These are phyloP conservation scores for Casuarius casuarius DNA, from an alignment of 2,113 vertebrate species.

Conservation along the genomic window DNA sequence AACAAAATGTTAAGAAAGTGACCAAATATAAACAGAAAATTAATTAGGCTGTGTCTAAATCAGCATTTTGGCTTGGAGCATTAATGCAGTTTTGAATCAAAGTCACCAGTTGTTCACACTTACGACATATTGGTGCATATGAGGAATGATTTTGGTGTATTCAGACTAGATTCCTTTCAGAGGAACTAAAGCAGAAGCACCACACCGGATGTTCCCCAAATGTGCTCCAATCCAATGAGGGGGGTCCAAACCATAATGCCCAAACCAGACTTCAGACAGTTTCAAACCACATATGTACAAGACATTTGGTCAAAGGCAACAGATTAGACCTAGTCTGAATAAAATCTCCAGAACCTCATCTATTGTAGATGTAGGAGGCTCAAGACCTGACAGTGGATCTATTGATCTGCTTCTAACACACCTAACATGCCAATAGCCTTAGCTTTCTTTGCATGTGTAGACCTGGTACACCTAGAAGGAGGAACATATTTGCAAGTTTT, in stretches of 20 bases:
- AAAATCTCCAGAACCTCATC: background rate
- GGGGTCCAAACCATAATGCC: background rate
- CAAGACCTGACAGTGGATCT: background rate
- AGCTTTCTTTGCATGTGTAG: background rate
- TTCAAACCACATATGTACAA: background rate
- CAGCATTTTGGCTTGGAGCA: background rate
- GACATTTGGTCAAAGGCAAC: background rate
- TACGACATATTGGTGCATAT: background rate
- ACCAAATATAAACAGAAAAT: background rate
- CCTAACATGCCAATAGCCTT: accelerated
- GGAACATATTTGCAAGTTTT: accelerated
- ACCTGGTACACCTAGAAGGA: background rate
- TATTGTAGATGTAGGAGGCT: background rate
- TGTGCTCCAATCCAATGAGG: background rate
- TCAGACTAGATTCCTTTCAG: background rate
- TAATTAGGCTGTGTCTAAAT: background rate
- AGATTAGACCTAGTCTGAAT: background rate
- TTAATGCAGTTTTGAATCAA: background rate
- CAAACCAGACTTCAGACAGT: background rate
- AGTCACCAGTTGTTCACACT: background rate
- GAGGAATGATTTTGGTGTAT: background rate
- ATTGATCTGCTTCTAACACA: background rate
- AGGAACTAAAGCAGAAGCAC: background rate
- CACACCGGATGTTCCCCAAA: slow-evolving; percentile 17
- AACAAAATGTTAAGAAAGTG: background rate